Evolutionary conservation across 2,797 vertebrate genomes (phyloP).

Genomic region (Sebastes steindachneri): DNA sequence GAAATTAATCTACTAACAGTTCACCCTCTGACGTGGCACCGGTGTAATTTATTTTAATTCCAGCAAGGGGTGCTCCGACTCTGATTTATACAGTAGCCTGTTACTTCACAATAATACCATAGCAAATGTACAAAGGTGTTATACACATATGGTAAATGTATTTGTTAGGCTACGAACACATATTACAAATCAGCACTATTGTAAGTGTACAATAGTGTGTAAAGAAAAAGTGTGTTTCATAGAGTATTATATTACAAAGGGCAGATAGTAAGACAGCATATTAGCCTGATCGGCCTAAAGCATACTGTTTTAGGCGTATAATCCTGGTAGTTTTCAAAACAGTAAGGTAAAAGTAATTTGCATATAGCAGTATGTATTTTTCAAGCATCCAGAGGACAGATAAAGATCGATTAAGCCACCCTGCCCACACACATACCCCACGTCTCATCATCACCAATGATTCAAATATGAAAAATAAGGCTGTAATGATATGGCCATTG

Average conservation of each 20-base stretch:
- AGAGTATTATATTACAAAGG: background rate
- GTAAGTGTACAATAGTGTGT: background rate
- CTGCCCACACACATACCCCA: background rate
- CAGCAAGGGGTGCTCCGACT: constrained; percentile 14
- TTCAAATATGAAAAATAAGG: background rate
- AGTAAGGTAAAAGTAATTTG: background rate
- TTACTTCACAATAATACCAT: background rate
- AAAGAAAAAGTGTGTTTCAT: background rate
- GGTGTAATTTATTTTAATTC: constrained; percentile 10
- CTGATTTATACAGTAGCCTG: background rate
- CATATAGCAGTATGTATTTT: background rate
- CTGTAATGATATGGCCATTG: background rate
- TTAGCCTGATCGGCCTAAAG: no score
- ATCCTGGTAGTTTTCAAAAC: background rate
- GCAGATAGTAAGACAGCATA: background rate
- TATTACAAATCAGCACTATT: background rate
- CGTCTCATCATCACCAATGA: background rate
- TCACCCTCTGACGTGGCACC: background rate
- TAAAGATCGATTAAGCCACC: background rate
- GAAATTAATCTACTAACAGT: background rate
- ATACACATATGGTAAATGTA: background rate
- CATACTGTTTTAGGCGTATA: background rate
- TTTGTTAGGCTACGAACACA: background rate
- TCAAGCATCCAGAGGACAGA: background rate
- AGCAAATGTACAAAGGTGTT: background rate